Percentiles rank a stretch among this genome's conserved stretches.
Conservation (phyloP, 2,888 invertebrate species). For the Junonia oenone region DNA sequence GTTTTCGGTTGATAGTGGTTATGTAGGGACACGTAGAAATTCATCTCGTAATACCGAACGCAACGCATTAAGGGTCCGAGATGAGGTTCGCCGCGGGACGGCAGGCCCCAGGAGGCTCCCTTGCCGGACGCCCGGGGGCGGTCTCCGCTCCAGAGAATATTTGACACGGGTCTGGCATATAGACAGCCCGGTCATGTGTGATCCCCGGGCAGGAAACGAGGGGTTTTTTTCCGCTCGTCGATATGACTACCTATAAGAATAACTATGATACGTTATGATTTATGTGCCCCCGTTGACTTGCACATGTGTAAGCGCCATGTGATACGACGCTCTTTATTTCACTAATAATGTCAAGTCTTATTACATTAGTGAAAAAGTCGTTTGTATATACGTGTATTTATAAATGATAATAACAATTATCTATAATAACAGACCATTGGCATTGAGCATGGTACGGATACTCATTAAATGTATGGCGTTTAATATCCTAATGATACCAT, state of each 20-base stretch:
- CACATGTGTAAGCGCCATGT: slow-evolving; percentile 69
- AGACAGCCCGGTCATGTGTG: slow-evolving; percentile 80
- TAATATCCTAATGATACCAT: slow-evolving; percentile 29
- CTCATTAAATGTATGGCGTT: slow-evolving; percentile 37
- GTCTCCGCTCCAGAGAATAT: slow-evolving; percentile 79
- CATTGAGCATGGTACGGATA: slow-evolving; percentile 9
- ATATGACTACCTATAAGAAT: slow-evolving; percentile 63
- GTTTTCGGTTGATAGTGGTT: slow-evolving; percentile 28
- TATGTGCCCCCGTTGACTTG: slow-evolving; percentile 59
- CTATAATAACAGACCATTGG: background rate
- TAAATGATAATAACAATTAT: slow-evolving; percentile 5
- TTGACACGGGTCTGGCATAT: slow-evolving; percentile 81
- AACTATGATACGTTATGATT: slow-evolving; percentile 72
- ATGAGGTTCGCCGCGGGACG: slow-evolving; percentile 79
- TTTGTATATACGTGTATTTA: slow-evolving; percentile 44
- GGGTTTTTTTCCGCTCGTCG: slow-evolving; percentile 73
- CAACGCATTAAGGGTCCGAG: slow-evolving; percentile 75
- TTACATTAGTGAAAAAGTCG: slow-evolving; percentile 48
- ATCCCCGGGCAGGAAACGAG: slow-evolving; percentile 75
- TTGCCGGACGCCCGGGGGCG: slow-evolving; percentile 58
- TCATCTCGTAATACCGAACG: slow-evolving; percentile 68
- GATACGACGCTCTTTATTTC: slow-evolving; percentile 53
- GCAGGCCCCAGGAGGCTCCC: slow-evolving; percentile 71
- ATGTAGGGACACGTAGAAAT: slow-evolving; percentile 58
- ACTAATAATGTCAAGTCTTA: slow-evolving; percentile 53